A percentile compares a stretch with the other conserved stretches of the same genome.
Conservation (phyloP, 2,113 vertebrate genomes). For the Oryzias melastigma region DNA sequence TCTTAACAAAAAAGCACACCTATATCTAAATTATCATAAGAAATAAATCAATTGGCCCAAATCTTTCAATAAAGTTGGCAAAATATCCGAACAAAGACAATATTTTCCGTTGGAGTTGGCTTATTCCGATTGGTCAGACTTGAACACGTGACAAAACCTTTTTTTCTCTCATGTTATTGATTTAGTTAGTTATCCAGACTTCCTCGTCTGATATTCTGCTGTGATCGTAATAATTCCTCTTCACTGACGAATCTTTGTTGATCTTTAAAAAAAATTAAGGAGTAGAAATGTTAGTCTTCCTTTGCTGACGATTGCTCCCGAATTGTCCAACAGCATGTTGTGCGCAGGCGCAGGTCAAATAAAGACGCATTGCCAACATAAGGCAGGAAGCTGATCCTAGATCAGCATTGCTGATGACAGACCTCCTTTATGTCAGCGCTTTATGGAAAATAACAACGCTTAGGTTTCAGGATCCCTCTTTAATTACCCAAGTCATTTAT, state of each 20-base stretch:
- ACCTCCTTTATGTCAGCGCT: no score
- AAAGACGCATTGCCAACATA: conserved; percentile 5
- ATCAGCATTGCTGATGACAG: not conserved
- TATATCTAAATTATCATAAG: not conserved
- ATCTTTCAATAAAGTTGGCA: conserved; percentile 25
- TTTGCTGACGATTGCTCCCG: conserved; percentile 19
- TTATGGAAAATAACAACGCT: no score
- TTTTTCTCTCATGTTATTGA: not conserved
- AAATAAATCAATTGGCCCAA: not conserved
- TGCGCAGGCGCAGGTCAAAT: conserved; percentile 54
- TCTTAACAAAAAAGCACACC: not conserved
- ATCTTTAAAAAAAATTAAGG: not conserved
- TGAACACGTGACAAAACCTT: conserved; percentile 58
- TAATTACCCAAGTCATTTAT: no score
- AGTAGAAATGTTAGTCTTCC: conserved; percentile 14
- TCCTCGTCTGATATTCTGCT: not conserved
- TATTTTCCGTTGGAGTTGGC: conserved; percentile 42
- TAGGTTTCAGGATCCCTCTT: no score
- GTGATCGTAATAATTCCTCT: not conserved
- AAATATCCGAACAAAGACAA: conserved; percentile 68
- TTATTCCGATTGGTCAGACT: conserved; percentile 59
- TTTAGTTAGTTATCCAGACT: not conserved
- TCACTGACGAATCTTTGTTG: not conserved
- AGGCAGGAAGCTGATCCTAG: conserved; percentile 16
- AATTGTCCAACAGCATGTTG: not conserved